A percentile compares a stretch with the other conserved stretches of the same genome.
phyloP scores from a whole-genome alignment of 2,888 invertebrate species.

The Patella depressa region DNA sequence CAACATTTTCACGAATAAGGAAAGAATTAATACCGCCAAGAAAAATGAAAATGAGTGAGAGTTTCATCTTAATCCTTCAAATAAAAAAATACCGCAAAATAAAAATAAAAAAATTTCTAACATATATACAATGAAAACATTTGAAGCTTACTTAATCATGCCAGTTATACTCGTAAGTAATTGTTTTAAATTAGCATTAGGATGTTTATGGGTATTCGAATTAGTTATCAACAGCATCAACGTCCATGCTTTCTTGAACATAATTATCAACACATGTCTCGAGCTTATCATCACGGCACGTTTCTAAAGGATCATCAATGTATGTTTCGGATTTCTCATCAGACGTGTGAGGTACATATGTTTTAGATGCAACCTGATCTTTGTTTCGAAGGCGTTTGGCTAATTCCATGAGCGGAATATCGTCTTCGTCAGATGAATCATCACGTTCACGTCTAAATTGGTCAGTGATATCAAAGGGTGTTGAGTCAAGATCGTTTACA shows the following conservation, averaged over 20 bases:
- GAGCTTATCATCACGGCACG: not conserved
- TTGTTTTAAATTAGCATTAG: not conserved
- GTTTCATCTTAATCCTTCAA: no score
- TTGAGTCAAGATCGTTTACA: not conserved
- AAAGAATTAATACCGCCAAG: no score
- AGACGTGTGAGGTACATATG: not conserved
- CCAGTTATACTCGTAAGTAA: not conserved
- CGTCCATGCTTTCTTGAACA: not conserved
- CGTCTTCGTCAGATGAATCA: slow-evolving; percentile 11
- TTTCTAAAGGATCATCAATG: not conserved
- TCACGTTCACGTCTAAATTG: not conserved
- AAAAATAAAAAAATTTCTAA: no score
- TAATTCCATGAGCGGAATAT: slow-evolving; percentile 17
- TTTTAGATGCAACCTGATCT: not conserved
- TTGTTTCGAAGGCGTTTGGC: not conserved
- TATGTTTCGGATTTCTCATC: slow-evolving; percentile 1
- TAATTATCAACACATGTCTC: not conserved
- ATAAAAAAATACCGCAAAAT: no score
- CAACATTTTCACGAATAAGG: no score
- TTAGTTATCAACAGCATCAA: no score
- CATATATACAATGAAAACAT: no score
- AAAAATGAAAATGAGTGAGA: no score
- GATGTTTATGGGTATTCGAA: not conserved
- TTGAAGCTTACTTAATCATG: not conserved
- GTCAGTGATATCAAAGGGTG: not conserved